Percentiles rank a stretch among this genome's conserved stretches.
Evolutionary conservation across 2,888 invertebrate species (phyloP).

Genomic region (Mimumesa dahlbomi): DNA sequence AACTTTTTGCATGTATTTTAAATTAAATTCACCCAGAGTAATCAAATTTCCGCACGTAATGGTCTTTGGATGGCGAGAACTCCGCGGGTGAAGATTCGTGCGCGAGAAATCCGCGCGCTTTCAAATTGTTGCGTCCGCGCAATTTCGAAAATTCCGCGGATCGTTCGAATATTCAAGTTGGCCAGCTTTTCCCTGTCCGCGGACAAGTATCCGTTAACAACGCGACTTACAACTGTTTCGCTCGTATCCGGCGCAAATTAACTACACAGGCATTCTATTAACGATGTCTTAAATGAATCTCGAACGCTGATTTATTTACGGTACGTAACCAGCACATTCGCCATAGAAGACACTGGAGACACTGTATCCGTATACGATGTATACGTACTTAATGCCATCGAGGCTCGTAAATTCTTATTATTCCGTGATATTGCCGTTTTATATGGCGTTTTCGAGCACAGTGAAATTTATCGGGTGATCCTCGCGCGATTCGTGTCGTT

Average conservation of each 20-base stretch:
- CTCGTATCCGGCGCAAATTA: constrained; percentile 17
- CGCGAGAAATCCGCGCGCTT: too few relatives aligned
- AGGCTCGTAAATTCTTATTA: constrained; percentile 16
- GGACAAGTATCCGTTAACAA: too few relatives aligned
- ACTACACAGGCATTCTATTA: constrained; percentile 23
- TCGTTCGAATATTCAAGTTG: too few relatives aligned
- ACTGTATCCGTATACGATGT: constrained; percentile 8
- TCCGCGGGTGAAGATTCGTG: too few relatives aligned
- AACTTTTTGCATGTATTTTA: too few relatives aligned
- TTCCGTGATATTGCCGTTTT: neutral
- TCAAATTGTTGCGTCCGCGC: too few relatives aligned
- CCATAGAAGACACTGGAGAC: constrained; percentile 21
- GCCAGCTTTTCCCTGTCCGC: too few relatives aligned
- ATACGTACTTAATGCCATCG: constrained; percentile 7
- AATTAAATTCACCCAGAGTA: too few relatives aligned
- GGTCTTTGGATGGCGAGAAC: too few relatives aligned
- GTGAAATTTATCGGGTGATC: neutral
- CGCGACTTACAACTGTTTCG: too few relatives aligned
- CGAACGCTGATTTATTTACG: constrained; percentile 29
- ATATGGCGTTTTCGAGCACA: neutral
- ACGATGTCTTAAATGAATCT: constrained; percentile 23
- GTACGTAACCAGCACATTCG: constrained; percentile 12
- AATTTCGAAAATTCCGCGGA: too few relatives aligned
- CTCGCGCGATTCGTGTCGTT: neutral
- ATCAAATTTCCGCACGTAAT: too few relatives aligned